phyloP scores from a whole-genome alignment of 2,113 vertebrate species.

The Alouatta palliata region DNA sequence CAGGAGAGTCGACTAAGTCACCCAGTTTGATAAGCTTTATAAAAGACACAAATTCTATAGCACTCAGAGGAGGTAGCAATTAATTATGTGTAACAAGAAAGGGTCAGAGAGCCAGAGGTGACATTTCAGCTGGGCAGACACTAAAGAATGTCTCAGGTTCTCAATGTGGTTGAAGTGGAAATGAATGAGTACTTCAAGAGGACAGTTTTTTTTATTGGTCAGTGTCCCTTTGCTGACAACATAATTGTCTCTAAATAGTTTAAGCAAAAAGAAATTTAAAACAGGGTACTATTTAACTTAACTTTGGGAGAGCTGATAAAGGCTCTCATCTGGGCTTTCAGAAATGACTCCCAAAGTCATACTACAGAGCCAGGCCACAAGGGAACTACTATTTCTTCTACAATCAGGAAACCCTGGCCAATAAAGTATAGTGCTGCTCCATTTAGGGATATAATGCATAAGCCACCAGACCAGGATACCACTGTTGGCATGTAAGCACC shows the following conservation, averaged over 20 bases:
- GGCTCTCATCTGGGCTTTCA: background rate
- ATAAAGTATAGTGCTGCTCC: background rate
- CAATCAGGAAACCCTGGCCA: background rate
- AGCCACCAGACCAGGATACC: background rate
- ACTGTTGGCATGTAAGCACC: background rate
- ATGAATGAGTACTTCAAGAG: background rate
- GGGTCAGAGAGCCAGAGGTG: background rate
- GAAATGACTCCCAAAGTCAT: background rate
- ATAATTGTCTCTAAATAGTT: background rate
- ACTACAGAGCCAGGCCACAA: background rate
- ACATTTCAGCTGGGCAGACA: background rate
- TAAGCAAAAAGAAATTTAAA: background rate
- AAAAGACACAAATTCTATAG: background rate
- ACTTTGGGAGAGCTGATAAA: background rate
- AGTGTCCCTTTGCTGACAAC: background rate
- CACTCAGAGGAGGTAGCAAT: background rate
- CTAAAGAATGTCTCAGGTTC: background rate
- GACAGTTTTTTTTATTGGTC: background rate
- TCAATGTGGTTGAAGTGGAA: background rate
- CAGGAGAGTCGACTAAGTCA: background rate
- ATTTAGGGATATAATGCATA: background rate
- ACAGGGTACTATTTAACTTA: background rate
- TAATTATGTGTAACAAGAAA: background rate
- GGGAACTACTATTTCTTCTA: background rate
- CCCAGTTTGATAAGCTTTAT: background rate